Conservation (phyloP, 64 coral and sea anemone species). For the Astreopora myriophthalma region DNA sequence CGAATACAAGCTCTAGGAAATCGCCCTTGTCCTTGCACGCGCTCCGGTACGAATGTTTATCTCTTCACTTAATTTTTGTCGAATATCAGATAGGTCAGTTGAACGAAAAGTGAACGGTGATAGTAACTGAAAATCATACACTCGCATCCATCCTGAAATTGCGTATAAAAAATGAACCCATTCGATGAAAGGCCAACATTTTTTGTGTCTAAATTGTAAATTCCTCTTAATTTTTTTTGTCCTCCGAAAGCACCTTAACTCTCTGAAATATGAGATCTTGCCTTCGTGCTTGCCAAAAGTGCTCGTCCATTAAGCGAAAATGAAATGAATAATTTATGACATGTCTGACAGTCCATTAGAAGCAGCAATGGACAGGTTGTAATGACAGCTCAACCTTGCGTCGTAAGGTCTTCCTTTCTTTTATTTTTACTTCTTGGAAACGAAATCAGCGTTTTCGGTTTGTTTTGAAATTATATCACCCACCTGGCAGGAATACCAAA, state of each 20-base stretch:
- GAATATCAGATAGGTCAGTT: constrained; percentile 30
- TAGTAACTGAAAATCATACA: background rate
- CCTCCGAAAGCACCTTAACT: background rate
- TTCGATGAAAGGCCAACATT: too few species aligned
- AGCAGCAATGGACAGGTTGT: background rate
- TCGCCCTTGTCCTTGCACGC: background rate
- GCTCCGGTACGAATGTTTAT: background rate
- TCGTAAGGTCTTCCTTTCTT: background rate
- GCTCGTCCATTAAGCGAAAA: constrained; percentile 31
- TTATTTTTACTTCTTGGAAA: background rate
- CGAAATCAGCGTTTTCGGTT: background rate
- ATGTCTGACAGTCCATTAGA: constrained; percentile 27
- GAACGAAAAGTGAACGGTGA: background rate
- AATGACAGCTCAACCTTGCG: background rate
- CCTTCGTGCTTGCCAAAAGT: constrained; percentile 7
- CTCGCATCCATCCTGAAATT: background rate
- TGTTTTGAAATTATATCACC: constrained; percentile 34
- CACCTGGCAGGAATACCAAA: background rate
- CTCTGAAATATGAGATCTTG: constrained; percentile 31
- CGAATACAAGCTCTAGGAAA: background rate
- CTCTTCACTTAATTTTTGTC: constrained; percentile 35
- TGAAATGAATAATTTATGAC: constrained; percentile 50
- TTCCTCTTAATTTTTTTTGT: constrained; percentile 13
- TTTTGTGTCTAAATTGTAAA: constrained; percentile 2
- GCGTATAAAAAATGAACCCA: too few species aligned